A percentile compares a stretch with the other conserved stretches of the same genome.
Conservation (phyloP, 2,113 vertebrate genomes). For the Mus musculus region GRCm39 chr6:70139501-70140000, state of each 20-base stretch:
- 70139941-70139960: no score
- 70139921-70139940: no score
- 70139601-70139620: not conserved
- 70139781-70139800: not conserved
- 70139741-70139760: not conserved
- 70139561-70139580: not conserved
- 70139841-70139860: no score
- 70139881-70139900: no score
- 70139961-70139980: no score
- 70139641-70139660: not conserved
- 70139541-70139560: no score
- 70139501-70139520: no score
- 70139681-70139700: not conserved
- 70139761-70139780: not conserved
- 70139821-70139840: no score
- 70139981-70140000: no score
- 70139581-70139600: not conserved
- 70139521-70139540: no score
- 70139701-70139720: not conserved
- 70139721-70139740: not conserved
- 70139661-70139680: not conserved
- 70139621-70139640: not conserved
- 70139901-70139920: no score
- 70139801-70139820: not conserved
- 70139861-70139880: no score